These are phyloP conservation scores for Dryobota labecula DNA, from an alignment of 2,888 invertebrate species.

Conservation along the genomic window DNA sequence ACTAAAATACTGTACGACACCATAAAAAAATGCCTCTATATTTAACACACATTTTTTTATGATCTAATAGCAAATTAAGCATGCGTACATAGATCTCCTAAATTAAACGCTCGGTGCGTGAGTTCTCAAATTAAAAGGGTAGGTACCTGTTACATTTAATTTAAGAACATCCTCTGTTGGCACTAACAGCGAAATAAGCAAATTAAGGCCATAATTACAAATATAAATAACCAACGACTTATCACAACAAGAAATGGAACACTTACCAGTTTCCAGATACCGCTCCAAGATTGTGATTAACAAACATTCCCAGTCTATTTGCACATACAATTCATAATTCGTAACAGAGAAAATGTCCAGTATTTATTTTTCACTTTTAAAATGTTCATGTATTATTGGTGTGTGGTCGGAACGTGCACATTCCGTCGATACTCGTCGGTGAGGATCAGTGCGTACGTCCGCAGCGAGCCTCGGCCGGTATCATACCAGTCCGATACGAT, in stretches of 20 bases:
- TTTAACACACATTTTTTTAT: not conserved
- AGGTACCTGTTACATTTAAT: slow-evolving; percentile 45
- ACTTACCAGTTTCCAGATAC: slow-evolving; percentile 61
- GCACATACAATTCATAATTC: slow-evolving; percentile 54
- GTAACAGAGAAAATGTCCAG: slow-evolving; percentile 48
- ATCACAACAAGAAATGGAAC: slow-evolving; percentile 60
- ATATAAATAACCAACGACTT: slow-evolving; percentile 47
- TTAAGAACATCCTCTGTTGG: slow-evolving; percentile 24
- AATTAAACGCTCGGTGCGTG: slow-evolving; percentile 43
- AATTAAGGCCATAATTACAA: slow-evolving; percentile 24
- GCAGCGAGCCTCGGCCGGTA: slow-evolving; percentile 64
- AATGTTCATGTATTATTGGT: slow-evolving; percentile 52
- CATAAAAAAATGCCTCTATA: not conserved
- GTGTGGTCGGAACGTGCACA: slow-evolving; percentile 53
- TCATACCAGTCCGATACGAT: slow-evolving; percentile 62
- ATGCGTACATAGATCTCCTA: slow-evolving; percentile 18
- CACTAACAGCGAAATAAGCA: slow-evolving; percentile 7
- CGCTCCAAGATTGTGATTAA: slow-evolving; percentile 51
- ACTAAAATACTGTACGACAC: not conserved
- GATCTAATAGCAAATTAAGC: slow-evolving; percentile 19
- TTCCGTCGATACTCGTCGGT: slow-evolving; percentile 57
- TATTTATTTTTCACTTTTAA: slow-evolving; percentile 54
- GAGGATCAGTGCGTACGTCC: slow-evolving; percentile 58
- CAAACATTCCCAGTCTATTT: slow-evolving; percentile 56
- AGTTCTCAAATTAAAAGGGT: slow-evolving; percentile 30